Percentiles rank a stretch among this genome's conserved stretches.
phyloP scores from a whole-genome alignment of 2,888 invertebrate species.

The Pseudococcus longispinus region DNA sequence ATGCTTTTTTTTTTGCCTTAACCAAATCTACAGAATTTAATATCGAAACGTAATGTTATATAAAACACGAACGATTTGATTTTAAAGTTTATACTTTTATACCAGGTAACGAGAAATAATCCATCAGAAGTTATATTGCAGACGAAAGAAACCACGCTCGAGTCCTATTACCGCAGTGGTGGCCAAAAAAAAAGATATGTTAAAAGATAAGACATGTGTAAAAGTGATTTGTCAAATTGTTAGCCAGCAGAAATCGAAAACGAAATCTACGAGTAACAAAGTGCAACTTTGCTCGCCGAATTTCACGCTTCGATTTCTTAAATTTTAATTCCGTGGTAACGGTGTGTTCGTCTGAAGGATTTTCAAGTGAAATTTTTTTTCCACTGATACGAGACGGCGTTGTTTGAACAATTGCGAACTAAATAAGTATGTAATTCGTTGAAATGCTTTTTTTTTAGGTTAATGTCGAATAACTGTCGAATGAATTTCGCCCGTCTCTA shows the following conservation, averaged over 20 bases:
- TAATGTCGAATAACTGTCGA: background rate
- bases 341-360: background rate
- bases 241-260: background rate
- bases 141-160: background rate
- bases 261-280: constrained; percentile 18
- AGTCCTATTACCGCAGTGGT: background rate
- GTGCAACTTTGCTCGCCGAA: background rate
- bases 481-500: background rate
- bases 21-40: background rate
- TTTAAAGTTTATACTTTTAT: background rate
- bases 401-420: constrained; percentile 13
- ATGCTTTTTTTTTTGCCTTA: background rate
- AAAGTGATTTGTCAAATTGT: constrained; percentile 39
- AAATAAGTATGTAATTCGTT: constrained; percentile 4
- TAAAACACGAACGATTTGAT: background rate
- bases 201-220: constrained; percentile 27
- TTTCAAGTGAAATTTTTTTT: background rate
- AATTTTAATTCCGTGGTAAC: background rate
- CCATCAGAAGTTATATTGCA: constrained; percentile 1
- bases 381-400: background rate
- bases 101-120: background rate
- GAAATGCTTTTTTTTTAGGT: background rate
- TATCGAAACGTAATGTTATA: background rate
- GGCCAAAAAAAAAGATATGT: background rate
- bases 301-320: constrained; percentile 4